phyloP scores from a whole-genome alignment of 2,888 invertebrate species.

The Stenodera caucasica region DNA sequence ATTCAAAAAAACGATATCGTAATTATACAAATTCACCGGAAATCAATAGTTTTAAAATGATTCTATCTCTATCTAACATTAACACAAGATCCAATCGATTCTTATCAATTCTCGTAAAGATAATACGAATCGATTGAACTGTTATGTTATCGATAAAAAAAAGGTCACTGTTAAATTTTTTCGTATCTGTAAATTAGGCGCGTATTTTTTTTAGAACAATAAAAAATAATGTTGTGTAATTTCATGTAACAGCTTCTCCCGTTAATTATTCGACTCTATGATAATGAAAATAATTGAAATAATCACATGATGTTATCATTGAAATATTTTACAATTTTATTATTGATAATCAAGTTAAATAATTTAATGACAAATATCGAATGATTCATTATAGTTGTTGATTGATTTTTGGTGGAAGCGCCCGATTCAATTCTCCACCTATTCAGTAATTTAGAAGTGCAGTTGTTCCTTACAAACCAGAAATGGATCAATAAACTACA shows the following conservation, averaged over 20 bases:
- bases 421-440: neutral
- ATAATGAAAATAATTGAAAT: no score
- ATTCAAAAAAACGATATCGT: no score
- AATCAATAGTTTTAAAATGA: neutral
- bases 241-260: neutral
- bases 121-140: neutral
- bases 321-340: neutral
- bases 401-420: constrained; percentile 2
- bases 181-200: neutral
- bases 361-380: neutral
- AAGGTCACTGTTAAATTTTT: neutral
- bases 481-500: neutral
- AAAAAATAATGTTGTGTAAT: neutral
- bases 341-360: neutral
- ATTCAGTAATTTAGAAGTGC: neutral
- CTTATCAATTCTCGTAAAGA: neutral
- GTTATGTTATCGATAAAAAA: neutral
- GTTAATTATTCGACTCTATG: neutral
- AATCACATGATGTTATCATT: neutral
- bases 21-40: neutral
- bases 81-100: neutral
- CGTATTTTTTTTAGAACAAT: neutral
- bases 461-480: neutral
- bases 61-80: neutral
- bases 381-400: neutral